A percentile compares a stretch with the other conserved stretches of the same genome.
These are phyloP conservation scores for Hystrix cristata DNA, from an alignment of 2,113 vertebrate species.

Conservation along the genomic window DNA sequence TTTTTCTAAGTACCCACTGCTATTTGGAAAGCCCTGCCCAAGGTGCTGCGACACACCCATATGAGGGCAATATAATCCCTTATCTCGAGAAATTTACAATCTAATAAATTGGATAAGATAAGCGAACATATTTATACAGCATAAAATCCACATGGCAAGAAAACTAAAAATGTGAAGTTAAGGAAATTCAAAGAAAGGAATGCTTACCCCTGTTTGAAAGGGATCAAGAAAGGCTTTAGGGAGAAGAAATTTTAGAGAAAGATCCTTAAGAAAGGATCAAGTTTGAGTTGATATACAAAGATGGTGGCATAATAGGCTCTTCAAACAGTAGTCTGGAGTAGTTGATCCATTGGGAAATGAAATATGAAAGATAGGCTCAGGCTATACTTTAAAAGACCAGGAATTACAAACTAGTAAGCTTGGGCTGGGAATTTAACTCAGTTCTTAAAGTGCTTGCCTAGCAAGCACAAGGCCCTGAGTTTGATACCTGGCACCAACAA, in stretches of 20 bases:
- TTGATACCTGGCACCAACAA: no score
- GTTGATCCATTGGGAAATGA: neutral
- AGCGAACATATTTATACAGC: constrained; percentile 15
- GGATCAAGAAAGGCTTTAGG: neutral
- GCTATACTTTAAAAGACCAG: neutral
- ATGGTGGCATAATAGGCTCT: neutral
- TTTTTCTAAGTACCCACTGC: constrained; percentile 3
- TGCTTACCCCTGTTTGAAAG: constrained; percentile 55
- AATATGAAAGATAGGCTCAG: neutral
- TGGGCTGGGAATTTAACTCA: no score
- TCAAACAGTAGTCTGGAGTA: neutral
- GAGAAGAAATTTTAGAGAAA: constrained; percentile 47
- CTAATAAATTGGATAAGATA: constrained; percentile 27
- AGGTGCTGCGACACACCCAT: neutral
- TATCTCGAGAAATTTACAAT: neutral
- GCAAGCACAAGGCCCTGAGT: no score
- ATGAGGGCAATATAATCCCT: neutral
- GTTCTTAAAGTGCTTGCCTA: no score
- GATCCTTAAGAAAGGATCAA: neutral
- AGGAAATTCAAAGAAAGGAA: neutral
- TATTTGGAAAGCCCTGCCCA: neutral
- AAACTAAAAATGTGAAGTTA: constrained; percentile 28
- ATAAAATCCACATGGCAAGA: constrained; percentile 29
- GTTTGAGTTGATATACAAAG: neutral
- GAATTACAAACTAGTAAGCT: neutral